phyloP scores from a whole-genome alignment of 2,888 invertebrate species.

The Leptothorax acervorum region DNA sequence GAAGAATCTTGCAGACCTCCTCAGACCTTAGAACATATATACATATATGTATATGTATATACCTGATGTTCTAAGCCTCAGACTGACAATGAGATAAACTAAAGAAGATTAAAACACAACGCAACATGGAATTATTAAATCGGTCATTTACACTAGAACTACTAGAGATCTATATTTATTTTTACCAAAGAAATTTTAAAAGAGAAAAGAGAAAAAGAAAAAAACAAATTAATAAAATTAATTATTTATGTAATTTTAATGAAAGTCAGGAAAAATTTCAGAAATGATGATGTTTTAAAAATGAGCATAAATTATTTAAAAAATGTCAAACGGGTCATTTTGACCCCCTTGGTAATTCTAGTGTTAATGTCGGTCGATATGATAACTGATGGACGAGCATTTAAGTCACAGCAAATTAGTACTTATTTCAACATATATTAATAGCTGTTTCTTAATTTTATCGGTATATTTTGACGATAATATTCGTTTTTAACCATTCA shows the following conservation, averaged over 20 bases:
- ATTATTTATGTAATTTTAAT: no score
- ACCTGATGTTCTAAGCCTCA: no score
- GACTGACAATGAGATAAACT: not conserved
- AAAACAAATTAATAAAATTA: no score
- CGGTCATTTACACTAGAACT: not conserved
- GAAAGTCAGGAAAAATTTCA: no score
- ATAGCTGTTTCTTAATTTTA: constrained; percentile 4
- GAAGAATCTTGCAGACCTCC: not conserved
- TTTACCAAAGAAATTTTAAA: no score
- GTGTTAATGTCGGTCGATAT: not conserved
- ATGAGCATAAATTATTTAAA: no score
- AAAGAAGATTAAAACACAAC: not conserved
- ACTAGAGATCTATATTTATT: no score
- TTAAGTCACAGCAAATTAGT: not conserved
- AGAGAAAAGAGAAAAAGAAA: no score
- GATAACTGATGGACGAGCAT: not conserved
- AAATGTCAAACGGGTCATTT: no score
- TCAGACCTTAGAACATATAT: not conserved
- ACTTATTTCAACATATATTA: not conserved
- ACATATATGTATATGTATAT: no score
- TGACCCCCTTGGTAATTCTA: no score
- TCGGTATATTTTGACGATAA: not conserved
- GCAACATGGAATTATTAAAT: not conserved
- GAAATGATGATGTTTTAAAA: no score
- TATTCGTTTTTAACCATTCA: not conserved